Evolutionary conservation across 2,797 vertebrate species (phyloP), one percentile per base, ranked within the genome.

Genomic region (Nannoperca obscura): DNA sequence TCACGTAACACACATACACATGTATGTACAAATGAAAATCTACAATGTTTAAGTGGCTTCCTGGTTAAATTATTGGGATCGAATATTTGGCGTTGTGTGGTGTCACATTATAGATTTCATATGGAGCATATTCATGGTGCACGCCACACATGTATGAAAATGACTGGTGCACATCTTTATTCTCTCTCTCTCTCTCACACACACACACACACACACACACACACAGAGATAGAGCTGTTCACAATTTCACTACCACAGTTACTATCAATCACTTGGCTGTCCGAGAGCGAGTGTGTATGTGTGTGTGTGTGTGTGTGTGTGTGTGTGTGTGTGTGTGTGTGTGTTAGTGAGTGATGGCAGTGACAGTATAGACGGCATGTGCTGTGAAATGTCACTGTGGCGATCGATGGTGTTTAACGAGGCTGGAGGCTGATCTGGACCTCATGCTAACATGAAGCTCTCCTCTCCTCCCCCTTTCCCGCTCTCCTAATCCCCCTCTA

Each of bases 391-490:
- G 95, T 95, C 95, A 95, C 94, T 59, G 40, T 76, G 80, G 85
- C 91, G 83, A 95, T 95, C 94, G 93, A 95, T 95, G 89, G 79
- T 92, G 92, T 94, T 95, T 96, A 95, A 95, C 88, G 87, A 95
- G 93, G 92, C 92, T 90, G 86, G 88, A 92, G 92, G 93, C 91
- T 94, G 92, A 95, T 95, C 93, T 91, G 90, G 89, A 92, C 92
- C 92, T 93, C 91, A 93, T 91, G 92, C 93, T 91, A 93, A 93
- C 92, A 91, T 86, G 78, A 87, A 89, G 85, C 82, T 89, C 90
- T 87, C 71, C 74, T 76, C 70, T 72, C 66, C 82, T 74, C 72
- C 82, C 71, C 71, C 71, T 71, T 71, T 76, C 80, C 71, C 77
- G 40, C 74, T 76, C 75, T 85, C 69, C 83, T 90, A 91, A 92